These are phyloP conservation scores for Mantis religiosa DNA, from an alignment of 2,888 invertebrate species.

Conservation along the genomic window DNA sequence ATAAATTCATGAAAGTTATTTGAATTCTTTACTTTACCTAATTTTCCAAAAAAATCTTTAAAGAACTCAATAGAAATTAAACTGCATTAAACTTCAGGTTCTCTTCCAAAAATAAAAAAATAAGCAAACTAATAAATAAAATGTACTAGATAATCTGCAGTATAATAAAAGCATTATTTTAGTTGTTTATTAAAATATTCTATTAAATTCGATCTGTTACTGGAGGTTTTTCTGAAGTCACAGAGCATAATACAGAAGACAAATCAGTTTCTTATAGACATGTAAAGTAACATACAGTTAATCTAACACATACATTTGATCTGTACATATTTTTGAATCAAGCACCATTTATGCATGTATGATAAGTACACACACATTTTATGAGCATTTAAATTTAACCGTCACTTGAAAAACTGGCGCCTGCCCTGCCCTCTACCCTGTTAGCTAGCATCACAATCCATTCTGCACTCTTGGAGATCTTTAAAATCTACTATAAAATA, in stretches of 20 bases:
- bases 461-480: neutral
- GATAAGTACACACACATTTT: neutral
- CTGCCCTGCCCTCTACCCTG: slow-evolving; percentile 1
- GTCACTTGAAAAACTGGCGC: neutral
- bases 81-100: no score
- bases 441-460: neutral
- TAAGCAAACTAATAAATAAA: no score
- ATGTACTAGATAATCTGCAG: neutral
- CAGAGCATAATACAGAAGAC: neutral
- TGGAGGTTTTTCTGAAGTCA: neutral
- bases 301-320: neutral
- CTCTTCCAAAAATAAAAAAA: no score
- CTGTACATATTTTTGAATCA: neutral
- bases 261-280: neutral
- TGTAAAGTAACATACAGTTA: neutral
- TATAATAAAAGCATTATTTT: neutral
- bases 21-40: neutral
- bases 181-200: neutral
- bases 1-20: neutral
- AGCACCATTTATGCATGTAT: neutral
- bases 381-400: slow-evolving; percentile 7
- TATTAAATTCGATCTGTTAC: neutral
- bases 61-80: no score
- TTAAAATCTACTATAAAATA: neutral
- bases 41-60: neutral